Evolutionary conservation across 2,113 vertebrate species (phyloP).

Genomic region (Phylloscopus trochilus): DNA sequence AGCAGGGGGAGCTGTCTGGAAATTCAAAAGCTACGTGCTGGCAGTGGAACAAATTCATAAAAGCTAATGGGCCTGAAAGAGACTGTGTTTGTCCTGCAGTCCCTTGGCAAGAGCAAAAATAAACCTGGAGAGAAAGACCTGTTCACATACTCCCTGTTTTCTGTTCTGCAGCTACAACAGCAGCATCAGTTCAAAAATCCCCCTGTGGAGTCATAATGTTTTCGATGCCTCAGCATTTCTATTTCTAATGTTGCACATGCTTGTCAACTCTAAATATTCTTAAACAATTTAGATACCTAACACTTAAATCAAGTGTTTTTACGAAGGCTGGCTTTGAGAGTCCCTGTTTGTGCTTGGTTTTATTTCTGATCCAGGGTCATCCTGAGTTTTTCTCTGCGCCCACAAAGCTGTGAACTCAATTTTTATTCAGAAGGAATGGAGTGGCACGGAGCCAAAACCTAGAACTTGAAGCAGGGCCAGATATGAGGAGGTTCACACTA

Average conservation of each 20-base stretch:
- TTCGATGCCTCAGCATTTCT: constrained; percentile 37
- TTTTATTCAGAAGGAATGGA: not conserved
- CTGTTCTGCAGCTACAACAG: not conserved
- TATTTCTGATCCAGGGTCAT: not conserved
- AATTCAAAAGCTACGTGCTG: constrained; percentile 7
- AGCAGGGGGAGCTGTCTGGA: not conserved
- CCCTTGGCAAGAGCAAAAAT: constrained; percentile 32
- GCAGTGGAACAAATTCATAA: constrained; percentile 49
- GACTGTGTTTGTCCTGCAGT: constrained; percentile 51
- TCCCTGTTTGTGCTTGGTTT: not conserved
- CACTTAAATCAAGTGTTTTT: not conserved
- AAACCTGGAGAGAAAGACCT: constrained; percentile 40
- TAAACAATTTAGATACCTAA: not conserved
- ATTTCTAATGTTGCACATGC: not conserved
- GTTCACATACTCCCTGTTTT: not conserved
- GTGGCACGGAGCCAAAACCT: not conserved
- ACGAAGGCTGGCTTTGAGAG: not conserved
- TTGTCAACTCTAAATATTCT: not conserved
- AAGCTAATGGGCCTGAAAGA: constrained; percentile 56
- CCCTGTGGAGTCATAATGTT: constrained; percentile 21
- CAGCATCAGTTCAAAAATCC: constrained; percentile 1
- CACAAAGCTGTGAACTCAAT: not conserved
- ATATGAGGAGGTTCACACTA: not conserved
- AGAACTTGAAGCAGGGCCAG: not conserved
- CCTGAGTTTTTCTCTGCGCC: not conserved